phyloP scores from a whole-genome alignment of 23 tunicate genomes.

The Styela clava region DNA sequence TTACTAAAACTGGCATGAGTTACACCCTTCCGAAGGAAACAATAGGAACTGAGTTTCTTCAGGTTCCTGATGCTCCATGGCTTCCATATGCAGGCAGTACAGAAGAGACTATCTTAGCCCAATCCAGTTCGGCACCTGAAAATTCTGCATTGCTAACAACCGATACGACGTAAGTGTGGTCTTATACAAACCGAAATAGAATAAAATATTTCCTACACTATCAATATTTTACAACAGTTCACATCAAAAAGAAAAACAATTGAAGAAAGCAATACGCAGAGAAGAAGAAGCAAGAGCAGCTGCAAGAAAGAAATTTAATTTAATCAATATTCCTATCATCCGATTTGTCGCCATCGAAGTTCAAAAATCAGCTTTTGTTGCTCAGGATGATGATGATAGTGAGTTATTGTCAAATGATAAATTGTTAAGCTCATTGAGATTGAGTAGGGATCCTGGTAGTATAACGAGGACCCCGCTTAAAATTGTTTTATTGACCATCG shows the following conservation, averaged over 20 bases:
- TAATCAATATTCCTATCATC: constrained; percentile 52
- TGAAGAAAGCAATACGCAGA: constrained; percentile 43
- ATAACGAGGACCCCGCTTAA: too few relatives aligned
- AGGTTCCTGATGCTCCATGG: constrained; percentile 90
- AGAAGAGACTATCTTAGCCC: constrained; percentile 58
- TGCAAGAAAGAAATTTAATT: constrained; percentile 56
- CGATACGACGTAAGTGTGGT: constrained; percentile 71
- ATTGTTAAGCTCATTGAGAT: too few relatives aligned
- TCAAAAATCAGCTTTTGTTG: neutral
- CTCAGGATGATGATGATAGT: constrained; percentile 28
- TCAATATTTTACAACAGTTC: too few relatives aligned
- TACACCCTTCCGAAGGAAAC: constrained; percentile 28
- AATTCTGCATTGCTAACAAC: constrained; percentile 74
- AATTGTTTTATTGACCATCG: too few relatives aligned
- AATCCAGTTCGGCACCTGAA: constrained; percentile 40
- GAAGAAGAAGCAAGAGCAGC: constrained; percentile 53
- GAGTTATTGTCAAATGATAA: neutral
- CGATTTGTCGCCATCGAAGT: constrained; percentile 48
- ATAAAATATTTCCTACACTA: too few relatives aligned
- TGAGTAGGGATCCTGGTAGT: too few relatives aligned
- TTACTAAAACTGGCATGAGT: neutral
- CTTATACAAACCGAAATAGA: too few relatives aligned
- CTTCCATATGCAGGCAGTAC: constrained; percentile 55
- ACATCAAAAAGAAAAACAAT: constrained; percentile 67
- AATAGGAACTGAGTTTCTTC: constrained; percentile 11